phyloP scores from a whole-genome alignment of 2,113 vertebrate genomes.

The Empidonax alnorum region DNA sequence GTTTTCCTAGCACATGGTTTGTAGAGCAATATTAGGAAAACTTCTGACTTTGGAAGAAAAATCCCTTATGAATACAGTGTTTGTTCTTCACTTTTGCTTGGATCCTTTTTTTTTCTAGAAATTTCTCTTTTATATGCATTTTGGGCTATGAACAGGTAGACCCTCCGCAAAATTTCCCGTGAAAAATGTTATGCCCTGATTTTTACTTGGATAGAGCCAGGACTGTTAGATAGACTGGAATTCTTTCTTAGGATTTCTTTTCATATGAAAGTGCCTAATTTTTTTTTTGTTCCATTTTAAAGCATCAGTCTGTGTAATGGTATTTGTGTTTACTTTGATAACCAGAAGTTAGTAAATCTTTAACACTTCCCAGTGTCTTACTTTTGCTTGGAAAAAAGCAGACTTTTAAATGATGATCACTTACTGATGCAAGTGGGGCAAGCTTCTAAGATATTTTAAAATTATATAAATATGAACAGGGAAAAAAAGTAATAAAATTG shows the following conservation, averaged over 20 bases:
- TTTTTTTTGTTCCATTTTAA: background rate
- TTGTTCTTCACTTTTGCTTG: background rate
- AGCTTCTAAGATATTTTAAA: background rate
- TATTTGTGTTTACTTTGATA: background rate
- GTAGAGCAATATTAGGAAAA: background rate
- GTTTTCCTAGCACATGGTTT: background rate
- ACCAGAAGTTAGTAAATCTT: background rate
- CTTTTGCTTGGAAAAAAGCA: background rate
- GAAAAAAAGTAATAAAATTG: background rate
- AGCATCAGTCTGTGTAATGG: background rate
- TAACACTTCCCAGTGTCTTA: fast-evolving
- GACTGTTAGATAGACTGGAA: background rate
- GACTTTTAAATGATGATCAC: background rate
- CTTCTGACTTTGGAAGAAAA: background rate
- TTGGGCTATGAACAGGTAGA: background rate
- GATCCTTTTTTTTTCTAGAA: background rate
- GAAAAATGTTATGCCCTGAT: background rate
- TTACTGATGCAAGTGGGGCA: background rate
- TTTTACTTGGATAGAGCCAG: background rate
- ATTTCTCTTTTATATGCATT: background rate
- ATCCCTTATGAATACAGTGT: background rate
- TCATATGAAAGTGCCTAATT: background rate
- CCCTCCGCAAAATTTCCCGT: fast-evolving
- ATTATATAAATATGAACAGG: background rate
- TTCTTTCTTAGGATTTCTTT: background rate